These are phyloP conservation scores for Myanophis thanlyinensis DNA, from an alignment of 2,113 vertebrate genomes.

Conservation along the genomic window DNA sequence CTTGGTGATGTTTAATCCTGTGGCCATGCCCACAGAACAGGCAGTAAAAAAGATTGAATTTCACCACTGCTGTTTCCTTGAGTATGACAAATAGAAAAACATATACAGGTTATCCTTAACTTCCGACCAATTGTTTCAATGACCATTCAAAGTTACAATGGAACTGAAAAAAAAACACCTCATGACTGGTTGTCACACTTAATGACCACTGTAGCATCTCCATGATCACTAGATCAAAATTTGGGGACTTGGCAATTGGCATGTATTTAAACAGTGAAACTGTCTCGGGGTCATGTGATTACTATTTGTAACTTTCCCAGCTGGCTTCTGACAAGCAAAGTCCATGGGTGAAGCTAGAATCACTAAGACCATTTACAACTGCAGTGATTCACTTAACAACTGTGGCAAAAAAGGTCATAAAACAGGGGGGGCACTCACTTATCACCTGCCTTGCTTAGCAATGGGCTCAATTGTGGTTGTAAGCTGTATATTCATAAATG, in stretches of 20 bases:
- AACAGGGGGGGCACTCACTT: too few relatives aligned
- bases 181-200: background rate
- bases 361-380: background rate
- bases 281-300: background rate
- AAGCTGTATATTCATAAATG: background rate
- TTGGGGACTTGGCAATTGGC: background rate
- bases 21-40: too few relatives aligned
- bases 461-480: background rate
- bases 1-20: too few relatives aligned
- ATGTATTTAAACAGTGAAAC: background rate
- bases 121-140: background rate
- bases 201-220: background rate
- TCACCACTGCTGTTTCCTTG: too few relatives aligned
- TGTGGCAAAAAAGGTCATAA: background rate
- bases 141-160: background rate
- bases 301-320: background rate
- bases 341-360: background rate
- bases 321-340: background rate
- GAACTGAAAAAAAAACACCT: background rate
- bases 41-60: too few relatives aligned
- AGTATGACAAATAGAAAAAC: background rate
- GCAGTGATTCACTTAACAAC: background rate
- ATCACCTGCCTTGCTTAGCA: background rate
- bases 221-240: background rate
- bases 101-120: background rate